Evolutionary conservation across 2,888 invertebrate genomes (phyloP).

Genomic region (Pyrochroa serraticornis): DNA sequence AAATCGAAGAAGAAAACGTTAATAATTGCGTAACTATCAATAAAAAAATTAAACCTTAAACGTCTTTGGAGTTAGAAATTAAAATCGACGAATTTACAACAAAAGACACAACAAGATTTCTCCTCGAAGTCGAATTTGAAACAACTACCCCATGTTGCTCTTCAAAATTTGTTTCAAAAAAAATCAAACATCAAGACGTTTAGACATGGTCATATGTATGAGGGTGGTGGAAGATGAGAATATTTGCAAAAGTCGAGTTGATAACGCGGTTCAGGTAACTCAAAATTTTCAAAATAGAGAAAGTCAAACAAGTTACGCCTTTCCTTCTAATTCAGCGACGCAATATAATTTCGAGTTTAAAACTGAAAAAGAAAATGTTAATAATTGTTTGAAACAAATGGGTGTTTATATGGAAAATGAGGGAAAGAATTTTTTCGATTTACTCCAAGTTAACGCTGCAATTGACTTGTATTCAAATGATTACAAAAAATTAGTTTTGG

Average conservation of each 20-base stretch:
- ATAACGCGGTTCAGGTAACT: conserved; percentile 65
- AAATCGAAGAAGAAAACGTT: too few species aligned
- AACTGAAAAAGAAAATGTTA: conserved; percentile 36
- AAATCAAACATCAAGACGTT: conserved; percentile 63
- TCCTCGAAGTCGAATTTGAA: conserved; percentile 74
- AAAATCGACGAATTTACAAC: too few species aligned
- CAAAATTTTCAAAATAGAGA: conserved; percentile 56
- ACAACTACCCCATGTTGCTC: conserved; percentile 63
- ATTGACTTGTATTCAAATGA: conserved; percentile 70
- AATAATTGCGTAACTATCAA: too few species aligned
- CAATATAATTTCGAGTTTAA: conserved; percentile 64
- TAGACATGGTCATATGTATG: conserved; percentile 75
- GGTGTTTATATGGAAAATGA: conserved; percentile 39
- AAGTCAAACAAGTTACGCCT: conserved; percentile 72
- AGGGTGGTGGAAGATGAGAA: conserved; percentile 65
- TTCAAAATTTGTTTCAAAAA: conserved; percentile 59
- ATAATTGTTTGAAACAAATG: conserved; percentile 31
- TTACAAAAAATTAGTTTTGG: conserved; percentile 61
- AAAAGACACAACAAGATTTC: too few species aligned
- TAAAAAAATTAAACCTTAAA: too few species aligned
- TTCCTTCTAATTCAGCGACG: conserved; percentile 72
- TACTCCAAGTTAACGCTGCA: conserved; percentile 47
- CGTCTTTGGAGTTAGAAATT: too few species aligned
- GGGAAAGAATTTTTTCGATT: conserved; percentile 46
- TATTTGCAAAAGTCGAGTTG: conserved; percentile 64